Evolutionary conservation across 2,888 invertebrate genomes (phyloP), one percentile per base, ranked within the genome.

Genomic region (Ctenicera cuprea): DNA sequence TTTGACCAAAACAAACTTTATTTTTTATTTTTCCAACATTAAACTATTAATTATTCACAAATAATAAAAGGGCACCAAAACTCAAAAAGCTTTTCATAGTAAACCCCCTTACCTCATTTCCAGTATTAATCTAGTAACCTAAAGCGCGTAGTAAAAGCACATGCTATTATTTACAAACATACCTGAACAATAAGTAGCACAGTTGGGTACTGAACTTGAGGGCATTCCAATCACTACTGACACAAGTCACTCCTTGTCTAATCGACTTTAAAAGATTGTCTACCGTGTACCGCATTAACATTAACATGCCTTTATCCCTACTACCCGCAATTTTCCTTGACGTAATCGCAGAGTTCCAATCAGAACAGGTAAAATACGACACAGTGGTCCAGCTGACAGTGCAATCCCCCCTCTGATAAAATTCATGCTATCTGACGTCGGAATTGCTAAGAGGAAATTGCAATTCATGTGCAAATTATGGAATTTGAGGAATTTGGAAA

Each of bases 161-260:
- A 48, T 48, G 48, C 18, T 48, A 18, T 18, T 72, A 72, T 67
- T 72, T 72, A 71, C 71, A 64, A 71, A 71, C 71, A 65, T 65
- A 71, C 71, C 65, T 71, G 71, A 30, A 30, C 3, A 45, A 18
- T 64, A 33, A 37, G 64, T 65, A 48, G 57, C 52, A 71, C 65
- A 71, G 57, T 33, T 52, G 5, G 37, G 57, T 71, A 71, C 37
- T 71, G 64, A 26, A 48, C 59, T 65, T 71, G 37, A 33, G 33
- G 57, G 65, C 54, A 71, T 70, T 65, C 71, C 71, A 65, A 20
- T 65, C 65, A 71, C 65, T 43, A 65, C 71, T 71, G 54, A 16
- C 59, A 71, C 71, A 18, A 65, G 26, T 63, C 62, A 71, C 41
- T 63, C 57, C 65, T 71, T 71, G 16, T 59, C 45, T 71, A 71